Conservation (phyloP, 2,113 vertebrate genomes). For the Suricata suricatta region DNA sequence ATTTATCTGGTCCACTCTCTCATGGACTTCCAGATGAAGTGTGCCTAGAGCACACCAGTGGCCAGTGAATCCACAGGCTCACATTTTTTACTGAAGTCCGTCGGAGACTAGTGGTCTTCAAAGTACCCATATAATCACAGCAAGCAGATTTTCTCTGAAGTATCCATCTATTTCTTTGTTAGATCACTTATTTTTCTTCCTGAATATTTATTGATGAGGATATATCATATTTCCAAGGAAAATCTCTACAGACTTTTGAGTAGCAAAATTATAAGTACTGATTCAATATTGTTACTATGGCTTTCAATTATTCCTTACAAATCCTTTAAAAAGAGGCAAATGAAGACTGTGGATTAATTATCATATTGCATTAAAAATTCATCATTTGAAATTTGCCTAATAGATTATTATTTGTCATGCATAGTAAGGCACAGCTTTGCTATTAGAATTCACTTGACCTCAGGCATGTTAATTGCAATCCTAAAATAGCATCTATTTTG, state of each 20-base stretch:
- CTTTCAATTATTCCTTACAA: constrained; percentile 76
- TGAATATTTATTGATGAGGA: neutral
- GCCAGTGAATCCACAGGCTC: neutral
- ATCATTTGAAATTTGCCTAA: constrained; percentile 76
- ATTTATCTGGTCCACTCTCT: neutral
- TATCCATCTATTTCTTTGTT: neutral
- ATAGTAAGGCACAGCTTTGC: constrained; percentile 73
- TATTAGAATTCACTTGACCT: constrained; percentile 80
- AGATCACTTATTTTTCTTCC: neutral
- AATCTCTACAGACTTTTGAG: neutral
- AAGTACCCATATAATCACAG: neutral
- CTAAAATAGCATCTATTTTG: constrained; percentile 39
- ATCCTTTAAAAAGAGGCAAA: constrained; percentile 65
- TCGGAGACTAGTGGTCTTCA: neutral
- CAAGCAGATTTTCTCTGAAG: neutral
- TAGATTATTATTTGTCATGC: constrained; percentile 79
- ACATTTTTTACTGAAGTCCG: neutral
- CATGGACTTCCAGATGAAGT: neutral
- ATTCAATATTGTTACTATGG: constrained; percentile 70
- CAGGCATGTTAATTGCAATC: constrained; percentile 64
- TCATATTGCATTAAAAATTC: constrained; percentile 80
- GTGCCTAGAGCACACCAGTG: neutral
- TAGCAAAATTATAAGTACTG: constrained; percentile 62
- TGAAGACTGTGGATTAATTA: constrained; percentile 74
- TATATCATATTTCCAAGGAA: neutral